Base-by-base conservation (phyloP, 2,113 vertebrate species). In the Irena cyanogastra region DNA sequence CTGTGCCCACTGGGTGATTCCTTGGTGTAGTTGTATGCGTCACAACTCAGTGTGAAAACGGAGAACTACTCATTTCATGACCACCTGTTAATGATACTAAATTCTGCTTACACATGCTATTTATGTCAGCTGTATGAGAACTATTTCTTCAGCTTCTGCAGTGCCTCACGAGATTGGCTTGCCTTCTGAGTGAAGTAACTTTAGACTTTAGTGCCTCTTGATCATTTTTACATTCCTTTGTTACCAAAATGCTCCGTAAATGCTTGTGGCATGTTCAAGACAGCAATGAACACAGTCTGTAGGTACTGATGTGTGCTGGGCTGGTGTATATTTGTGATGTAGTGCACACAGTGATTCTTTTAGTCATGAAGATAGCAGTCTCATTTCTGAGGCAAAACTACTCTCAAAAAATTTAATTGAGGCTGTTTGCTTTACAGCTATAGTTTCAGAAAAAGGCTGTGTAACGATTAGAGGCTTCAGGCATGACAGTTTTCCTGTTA, bases 51-150 rank as follows among this genome's bases (percentile, higher is more conserved):
- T 10, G 42, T 93, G 93, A 77, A 94, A 96, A 89, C 5, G 9
- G 81, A 91, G 93, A 88, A 14, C 90, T 69, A 8, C 70, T 54
- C 12, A 7, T 91, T 96, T 83, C 70, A 30, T 64, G 57, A 11
- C 83, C 94, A 95, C 91, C 95, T 97, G 94, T 94, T 93, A 86
- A 66, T 44, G 83, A 87, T 68, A 86, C 88, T 83, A 95, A 95
- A 93, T 60, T 86, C 76, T 87, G 76, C 74, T 94, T 89, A 83
- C 28, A 13, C 11, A 1, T 72, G 94, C 94, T 94, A 93, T 96
- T 97, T 96, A 49, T 93, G 95, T 96, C 90, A 83, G 56, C 59
- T 94, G 31, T 66, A 83, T 81, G 86, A 44, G 39, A 95, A 71
- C 19, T 89, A 90, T 90, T 93, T 94, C 87, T 90, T 88, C 70